A percentile compares a stretch with the other conserved stretches of the same genome.
These are phyloP conservation scores for Nanorana parkeri DNA, from an alignment of 2,113 vertebrate species.

Conservation along the genomic window DNA sequence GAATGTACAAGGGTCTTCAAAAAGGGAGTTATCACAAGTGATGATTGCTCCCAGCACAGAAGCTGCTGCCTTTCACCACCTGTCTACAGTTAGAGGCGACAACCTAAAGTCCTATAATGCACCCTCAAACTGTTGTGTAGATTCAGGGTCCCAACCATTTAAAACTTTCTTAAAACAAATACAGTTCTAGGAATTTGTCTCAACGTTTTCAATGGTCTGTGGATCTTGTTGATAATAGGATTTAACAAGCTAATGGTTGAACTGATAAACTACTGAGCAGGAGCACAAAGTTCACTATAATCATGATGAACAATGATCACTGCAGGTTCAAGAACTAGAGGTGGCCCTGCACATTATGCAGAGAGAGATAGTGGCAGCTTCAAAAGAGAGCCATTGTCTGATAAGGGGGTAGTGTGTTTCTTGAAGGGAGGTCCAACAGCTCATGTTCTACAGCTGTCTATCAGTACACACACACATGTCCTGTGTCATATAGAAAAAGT, in stretches of 20 bases:
- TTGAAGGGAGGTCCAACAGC: background rate
- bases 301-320: conserved; percentile 11
- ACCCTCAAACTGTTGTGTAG: conserved; percentile 2
- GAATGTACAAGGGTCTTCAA: conserved; percentile 6
- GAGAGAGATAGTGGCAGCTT: conserved; percentile 31
- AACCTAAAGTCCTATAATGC: conserved; percentile 2
- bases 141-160: background rate
- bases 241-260: conserved; percentile 4
- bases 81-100: background rate
- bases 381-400: conserved; percentile 9
- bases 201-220: conserved; percentile 1
- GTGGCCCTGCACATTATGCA: background rate
- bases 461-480: conserved; percentile 11
- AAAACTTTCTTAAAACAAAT: too few relatives aligned
- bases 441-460: conserved; percentile 28
- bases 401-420: conserved; percentile 27
- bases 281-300: conserved; percentile 22
- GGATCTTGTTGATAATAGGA: conserved; percentile 36
- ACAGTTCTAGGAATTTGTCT: too few relatives aligned
- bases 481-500: conserved; percentile 4
- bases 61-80: conserved; percentile 6
- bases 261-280: conserved; percentile 22
- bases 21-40: conserved; percentile 10
- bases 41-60: background rate
- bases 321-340: background rate